phyloP scores from a whole-genome alignment of 2,797 vertebrate genomes.

The Smutsia gigantea region DNA sequence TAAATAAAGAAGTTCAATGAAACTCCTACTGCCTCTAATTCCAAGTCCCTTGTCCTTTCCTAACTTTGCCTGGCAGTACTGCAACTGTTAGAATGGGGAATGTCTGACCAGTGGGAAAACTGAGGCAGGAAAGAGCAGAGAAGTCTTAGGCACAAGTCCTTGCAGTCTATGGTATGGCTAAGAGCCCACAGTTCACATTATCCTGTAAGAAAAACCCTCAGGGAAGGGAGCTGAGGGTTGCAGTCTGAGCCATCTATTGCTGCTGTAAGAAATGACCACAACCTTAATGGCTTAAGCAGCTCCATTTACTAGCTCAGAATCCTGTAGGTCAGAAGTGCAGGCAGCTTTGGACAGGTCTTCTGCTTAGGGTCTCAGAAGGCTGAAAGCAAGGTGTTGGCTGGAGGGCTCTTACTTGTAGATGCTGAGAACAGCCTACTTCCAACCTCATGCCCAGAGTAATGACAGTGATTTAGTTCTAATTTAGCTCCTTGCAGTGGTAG shows the following conservation, averaged over 20 bases:
- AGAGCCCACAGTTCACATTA: background rate
- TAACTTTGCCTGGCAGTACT: background rate
- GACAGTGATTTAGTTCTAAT: too few species aligned
- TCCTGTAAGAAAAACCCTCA: background rate
- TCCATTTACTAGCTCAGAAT: background rate
- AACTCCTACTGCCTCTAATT: background rate
- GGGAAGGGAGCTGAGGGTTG: background rate
- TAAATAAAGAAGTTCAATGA: background rate
- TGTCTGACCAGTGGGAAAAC: background rate
- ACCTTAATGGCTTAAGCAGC: background rate
- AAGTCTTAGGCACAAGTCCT: background rate
- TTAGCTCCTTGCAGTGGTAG: background rate
- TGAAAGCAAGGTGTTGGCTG: background rate
- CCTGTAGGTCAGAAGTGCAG: background rate
- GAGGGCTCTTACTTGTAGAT: background rate
- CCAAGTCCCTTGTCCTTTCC: background rate
- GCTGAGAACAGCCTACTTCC: background rate
- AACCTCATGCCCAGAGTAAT: background rate
- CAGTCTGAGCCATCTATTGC: background rate
- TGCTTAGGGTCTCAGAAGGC: background rate
- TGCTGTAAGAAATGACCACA: background rate
- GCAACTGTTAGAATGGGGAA: background rate
- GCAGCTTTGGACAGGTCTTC: background rate
- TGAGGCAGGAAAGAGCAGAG: background rate
- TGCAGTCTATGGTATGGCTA: background rate